Evolutionary conservation across 2,888 invertebrate species (phyloP), one percentile per base, ranked within the genome.

Genomic region (Clivina fossor): DNA sequence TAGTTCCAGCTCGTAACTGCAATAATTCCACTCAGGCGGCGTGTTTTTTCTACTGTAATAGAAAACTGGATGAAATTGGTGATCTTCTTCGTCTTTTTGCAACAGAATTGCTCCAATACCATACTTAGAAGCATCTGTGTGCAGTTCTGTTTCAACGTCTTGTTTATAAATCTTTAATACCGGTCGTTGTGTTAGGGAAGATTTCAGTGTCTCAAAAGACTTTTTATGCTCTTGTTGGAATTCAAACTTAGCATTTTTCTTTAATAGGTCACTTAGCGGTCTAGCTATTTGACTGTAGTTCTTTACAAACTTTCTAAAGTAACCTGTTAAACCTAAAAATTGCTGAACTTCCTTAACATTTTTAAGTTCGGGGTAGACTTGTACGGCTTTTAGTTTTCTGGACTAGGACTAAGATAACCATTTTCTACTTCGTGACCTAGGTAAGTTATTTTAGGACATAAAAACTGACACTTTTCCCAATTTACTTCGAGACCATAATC

Each of bases 381-480:
- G 3, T 7, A 30, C 30, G n/a, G 30, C 30, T 3, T 30, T 13
- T 38, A n/a, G n/a, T n/a, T n/a, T n/a, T n/a, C n/a, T n/a, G n/a
- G n/a, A n/a, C n/a, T n/a, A n/a, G n/a, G n/a, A n/a, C n/a, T n/a
- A n/a, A n/a, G n/a, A n/a, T n/a, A n/a, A n/a, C n/a, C n/a, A n/a
- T n/a, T n/a, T n/a, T n/a, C n/a, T n/a, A n/a, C n/a, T n/a, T n/a
- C n/a, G n/a, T n/a, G 19, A 2, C 67, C 66, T 0, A 67, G 35
- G 56, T 66, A 67, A 43, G 65, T 57, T 2, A 66, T 56, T 20
- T 57, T 44, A 37, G 30, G 58, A 16, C 62, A 54, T 30, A 66
- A 9, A 26, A 69, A 63, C 4, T 65, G 59, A 40, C 64, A 65
- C 53, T 68, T 68, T 11, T 64, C 61, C 63, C 63, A 63, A 24